Conservation (phyloP, 2,113 vertebrate genomes). For the Petromus typicus region DNA sequence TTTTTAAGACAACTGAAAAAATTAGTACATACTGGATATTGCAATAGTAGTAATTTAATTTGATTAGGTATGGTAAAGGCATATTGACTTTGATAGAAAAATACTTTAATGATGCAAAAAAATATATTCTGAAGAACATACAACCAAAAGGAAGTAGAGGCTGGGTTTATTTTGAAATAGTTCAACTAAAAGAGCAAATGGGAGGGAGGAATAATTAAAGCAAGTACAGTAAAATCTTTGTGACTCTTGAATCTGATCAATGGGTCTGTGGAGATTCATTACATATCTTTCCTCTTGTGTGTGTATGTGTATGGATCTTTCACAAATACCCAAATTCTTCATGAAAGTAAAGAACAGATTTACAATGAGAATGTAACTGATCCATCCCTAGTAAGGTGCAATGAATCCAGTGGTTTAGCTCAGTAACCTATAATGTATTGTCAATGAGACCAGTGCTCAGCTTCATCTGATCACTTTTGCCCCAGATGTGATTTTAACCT, state of each 20-base stretch:
- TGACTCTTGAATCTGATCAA: not conserved
- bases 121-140: not conserved
- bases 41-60: slow-evolving; percentile 8
- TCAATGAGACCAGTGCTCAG: not conserved
- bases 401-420: not conserved
- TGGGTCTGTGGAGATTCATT: not conserved
- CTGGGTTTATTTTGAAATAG: slow-evolving; percentile 5
- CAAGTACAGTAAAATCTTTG: not conserved
- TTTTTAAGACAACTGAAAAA: slow-evolving; percentile 23
- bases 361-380: not conserved
- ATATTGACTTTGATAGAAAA: not conserved
- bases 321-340: slow-evolving; percentile 32
- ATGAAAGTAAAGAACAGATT: not conserved
- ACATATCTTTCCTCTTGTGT: not conserved
- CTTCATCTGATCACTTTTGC: not conserved
- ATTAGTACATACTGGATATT: not conserved
- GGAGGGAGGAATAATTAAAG: not conserved
- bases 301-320: not conserved
- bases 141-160: not conserved
- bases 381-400: not conserved
- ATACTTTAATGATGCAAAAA: not conserved
- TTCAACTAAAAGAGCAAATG: not conserved
- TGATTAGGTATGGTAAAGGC: not conserved
- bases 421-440: not conserved
- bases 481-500: not conserved